Percentiles rank a stretch among this genome's conserved stretches.
phyloP scores from a whole-genome alignment of 2,888 invertebrate species.

The Tinea semifulvella region DNA sequence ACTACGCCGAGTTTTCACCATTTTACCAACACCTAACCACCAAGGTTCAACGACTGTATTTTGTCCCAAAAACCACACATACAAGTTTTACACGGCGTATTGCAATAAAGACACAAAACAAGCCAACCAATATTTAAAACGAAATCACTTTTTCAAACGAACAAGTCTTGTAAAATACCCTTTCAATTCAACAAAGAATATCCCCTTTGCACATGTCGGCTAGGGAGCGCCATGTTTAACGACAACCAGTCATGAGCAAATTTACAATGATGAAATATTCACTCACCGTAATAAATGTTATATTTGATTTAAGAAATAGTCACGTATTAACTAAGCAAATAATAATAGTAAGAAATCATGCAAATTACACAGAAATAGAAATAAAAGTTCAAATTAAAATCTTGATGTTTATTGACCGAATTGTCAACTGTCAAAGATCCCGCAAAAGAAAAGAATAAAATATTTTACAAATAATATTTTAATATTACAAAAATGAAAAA shows the following conservation, averaged over 20 bases:
- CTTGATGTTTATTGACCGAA: constrained; percentile 39
- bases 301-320: neutral
- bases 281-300: constrained; percentile 11
- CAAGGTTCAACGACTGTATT: neutral
- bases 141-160: neutral
- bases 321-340: neutral
- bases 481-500: neutral
- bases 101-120: neutral
- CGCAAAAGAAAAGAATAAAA: neutral
- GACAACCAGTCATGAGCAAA: constrained; percentile 18
- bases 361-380: constrained; percentile 1
- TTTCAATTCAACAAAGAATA: constrained; percentile 37
- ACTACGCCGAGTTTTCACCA: constrained; percentile 67
- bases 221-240: constrained; percentile 56
- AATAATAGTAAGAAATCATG: neutral
- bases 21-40: constrained; percentile 22
- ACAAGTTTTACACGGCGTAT: neutral
- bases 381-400: constrained; percentile 30
- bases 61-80: constrained; percentile 2
- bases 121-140: neutral
- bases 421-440: constrained; percentile 47
- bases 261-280: constrained; percentile 5
- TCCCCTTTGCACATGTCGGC: constrained; percentile 53
- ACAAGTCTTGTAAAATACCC: neutral
- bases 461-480: neutral